A percentile compares a stretch with the other conserved stretches of the same genome.
These are phyloP conservation scores for Gallinago paraguaiae DNA, from an alignment of 2,113 vertebrate species.

Conservation along the genomic window DNA sequence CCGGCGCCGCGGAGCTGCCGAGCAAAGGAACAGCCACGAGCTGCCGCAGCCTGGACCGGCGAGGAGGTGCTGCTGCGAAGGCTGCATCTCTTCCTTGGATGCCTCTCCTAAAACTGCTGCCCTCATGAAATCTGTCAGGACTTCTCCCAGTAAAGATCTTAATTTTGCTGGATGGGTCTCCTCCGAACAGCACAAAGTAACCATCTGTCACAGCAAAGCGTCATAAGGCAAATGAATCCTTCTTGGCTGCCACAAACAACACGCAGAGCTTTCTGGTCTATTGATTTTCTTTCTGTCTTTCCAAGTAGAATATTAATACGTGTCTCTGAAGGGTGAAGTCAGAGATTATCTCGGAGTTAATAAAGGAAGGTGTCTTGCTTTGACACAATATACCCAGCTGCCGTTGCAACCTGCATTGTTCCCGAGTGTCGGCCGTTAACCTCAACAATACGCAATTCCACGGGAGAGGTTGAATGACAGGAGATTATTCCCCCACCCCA, in stretches of 20 bases:
- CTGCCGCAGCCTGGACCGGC: neutral
- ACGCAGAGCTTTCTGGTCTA: neutral
- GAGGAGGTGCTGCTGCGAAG: neutral
- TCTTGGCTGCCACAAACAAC: constrained; percentile 9
- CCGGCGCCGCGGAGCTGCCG: neutral
- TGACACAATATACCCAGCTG: neutral
- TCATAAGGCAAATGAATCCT: constrained; percentile 6
- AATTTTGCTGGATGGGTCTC: neutral
- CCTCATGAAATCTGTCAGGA: neutral
- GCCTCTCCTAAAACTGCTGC: neutral
- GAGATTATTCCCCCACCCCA: neutral
- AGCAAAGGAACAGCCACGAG: neutral
- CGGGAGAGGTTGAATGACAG: neutral
- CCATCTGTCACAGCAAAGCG: neutral
- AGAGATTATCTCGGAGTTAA: neutral
- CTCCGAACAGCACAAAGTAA: neutral
- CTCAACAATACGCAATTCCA: neutral
- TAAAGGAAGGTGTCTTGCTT: neutral
- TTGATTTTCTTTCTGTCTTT: constrained; percentile 10
- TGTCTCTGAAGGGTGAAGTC: neutral
- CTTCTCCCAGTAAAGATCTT: neutral
- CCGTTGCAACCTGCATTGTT: neutral
- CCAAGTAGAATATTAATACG: neutral
- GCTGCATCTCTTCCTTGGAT: neutral
- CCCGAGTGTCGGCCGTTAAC: neutral